Evolutionary conservation across 2,888 invertebrate species (phyloP).

Genomic region (Synanthedon myopaeformis): DNA sequence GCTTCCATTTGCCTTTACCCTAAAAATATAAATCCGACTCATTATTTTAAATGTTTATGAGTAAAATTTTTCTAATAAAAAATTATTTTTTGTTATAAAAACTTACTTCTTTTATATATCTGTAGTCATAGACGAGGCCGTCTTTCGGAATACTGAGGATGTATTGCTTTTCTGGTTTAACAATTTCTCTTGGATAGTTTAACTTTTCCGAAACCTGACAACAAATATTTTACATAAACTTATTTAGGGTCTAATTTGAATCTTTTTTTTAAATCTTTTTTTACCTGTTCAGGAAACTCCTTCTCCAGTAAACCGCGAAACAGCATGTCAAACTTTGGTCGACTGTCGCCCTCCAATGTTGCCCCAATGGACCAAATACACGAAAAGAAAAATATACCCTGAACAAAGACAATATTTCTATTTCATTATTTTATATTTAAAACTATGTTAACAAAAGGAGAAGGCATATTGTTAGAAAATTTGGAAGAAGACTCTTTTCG

Average conservation of each 20-base stretch:
- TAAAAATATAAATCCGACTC: slow-evolving; percentile 11
- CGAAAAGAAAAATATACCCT: slow-evolving; percentile 94
- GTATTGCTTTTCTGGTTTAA: slow-evolving; percentile 79
- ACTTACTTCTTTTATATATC: slow-evolving; percentile 87
- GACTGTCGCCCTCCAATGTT: slow-evolving; percentile 78
- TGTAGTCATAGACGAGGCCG: slow-evolving; percentile 88
- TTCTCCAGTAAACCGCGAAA: slow-evolving; percentile 86
- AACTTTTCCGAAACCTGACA: slow-evolving; percentile 58
- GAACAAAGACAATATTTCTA: slow-evolving; percentile 1
- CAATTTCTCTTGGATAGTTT: slow-evolving; percentile 66
- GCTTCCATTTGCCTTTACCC: slow-evolving; percentile 94
- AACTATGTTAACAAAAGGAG: too few relatives aligned
- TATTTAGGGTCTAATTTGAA: background rate
- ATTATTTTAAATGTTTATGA: background rate
- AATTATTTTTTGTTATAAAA: background rate
- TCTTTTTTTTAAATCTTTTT: background rate
- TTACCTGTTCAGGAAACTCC: slow-evolving; percentile 77
- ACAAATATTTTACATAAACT: background rate
- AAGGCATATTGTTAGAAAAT: too few relatives aligned
- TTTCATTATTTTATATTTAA: background rate
- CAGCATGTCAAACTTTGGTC: slow-evolving; percentile 81
- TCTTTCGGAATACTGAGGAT: slow-evolving; percentile 87
- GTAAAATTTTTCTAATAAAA: background rate
- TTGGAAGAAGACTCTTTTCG: too few relatives aligned
- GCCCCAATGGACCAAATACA: slow-evolving; percentile 94